These are phyloP conservation scores for Drosophila limbata DNA, from an alignment of 2,888 invertebrate genomes.

Conservation along the genomic window DNA sequence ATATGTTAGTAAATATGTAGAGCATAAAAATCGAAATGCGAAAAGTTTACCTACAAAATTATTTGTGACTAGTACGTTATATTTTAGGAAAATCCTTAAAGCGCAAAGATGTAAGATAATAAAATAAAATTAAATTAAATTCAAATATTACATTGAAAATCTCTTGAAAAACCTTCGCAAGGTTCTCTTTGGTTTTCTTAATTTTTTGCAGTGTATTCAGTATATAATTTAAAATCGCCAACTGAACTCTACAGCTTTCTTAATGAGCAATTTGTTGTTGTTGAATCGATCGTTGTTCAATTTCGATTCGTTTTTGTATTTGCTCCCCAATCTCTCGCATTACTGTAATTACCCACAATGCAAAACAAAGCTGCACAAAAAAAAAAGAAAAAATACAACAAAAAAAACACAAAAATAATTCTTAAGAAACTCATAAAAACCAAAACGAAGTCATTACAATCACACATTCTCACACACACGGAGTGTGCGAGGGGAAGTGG, in stretches of 20 bases:
- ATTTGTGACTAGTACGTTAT: no score
- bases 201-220: conserved; percentile 33
- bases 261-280: conserved; percentile 63
- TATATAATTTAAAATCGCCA: conserved; percentile 33
- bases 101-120: no score
- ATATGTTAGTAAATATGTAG: no score
- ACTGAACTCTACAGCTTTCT: conserved; percentile 43
- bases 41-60: no score
- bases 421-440: conserved; percentile 75
- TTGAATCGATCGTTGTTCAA: conserved; percentile 53
- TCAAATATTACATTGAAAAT: conserved; percentile 65
- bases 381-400: conserved; percentile 15
- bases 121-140: conserved; percentile 28
- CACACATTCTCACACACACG: conserved; percentile 63
- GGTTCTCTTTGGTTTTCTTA: background rate
- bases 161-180: conserved; percentile 2
- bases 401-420: conserved; percentile 58
- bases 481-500: conserved; percentile 29
- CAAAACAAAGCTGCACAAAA: conserved; percentile 33
- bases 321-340: conserved; percentile 61
- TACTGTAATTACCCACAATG: conserved; percentile 83
- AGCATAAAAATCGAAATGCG: no score
- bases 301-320: conserved; percentile 61
- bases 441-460: conserved; percentile 74
- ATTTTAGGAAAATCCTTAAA: no score